Evolutionary conservation across 1,140 invertebrate species (phyloP), one percentile per base, ranked within the genome.

Genomic region (Drosophila subobscura): DNA sequence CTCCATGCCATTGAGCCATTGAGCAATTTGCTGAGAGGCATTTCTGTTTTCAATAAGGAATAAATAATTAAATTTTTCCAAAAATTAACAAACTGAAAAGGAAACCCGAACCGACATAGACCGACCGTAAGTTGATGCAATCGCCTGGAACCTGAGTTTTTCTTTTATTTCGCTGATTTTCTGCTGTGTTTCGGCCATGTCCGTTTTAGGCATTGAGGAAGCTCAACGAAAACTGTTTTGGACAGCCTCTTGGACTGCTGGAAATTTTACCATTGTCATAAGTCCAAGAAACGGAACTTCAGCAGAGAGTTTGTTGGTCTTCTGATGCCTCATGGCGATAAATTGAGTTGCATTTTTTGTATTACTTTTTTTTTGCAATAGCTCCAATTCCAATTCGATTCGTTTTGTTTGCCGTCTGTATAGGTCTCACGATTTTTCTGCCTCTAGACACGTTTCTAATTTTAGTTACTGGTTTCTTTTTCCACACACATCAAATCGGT

Each of bases 391-490:
- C 53, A 25, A 53, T 73, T 73, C 55, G 57, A 63, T 68, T 73
- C 42, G 42, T 60, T 52, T 76, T 42, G 46, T 70, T 67, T 47
- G 45, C 47, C 55, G 49, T 22, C 53, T 45, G 46, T 51, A 56
- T 64, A 45, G 63, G 67, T 49, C 72, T 85, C 80, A 85, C 80
- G 80, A 85, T 64, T 80, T 84, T 25, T 14, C 10, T 12, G 49
- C 67, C 72, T 72, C 57, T 64, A 71, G 74, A 75, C 81, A 68
- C 79, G 83, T 71, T 88, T 85, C 65, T 83, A 74, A 71, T 64
- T 52, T 61, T 58, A 85, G 73, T 83, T 74, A 70, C 80, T 77
- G 72, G 80, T 70, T 86, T 84, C 64, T 74, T 70, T 73, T 84
- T 73, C 70, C 59, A 73, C 71, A 74, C 52, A 74, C 52, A 56